Base-by-base conservation (phyloP, 2,888 invertebrate species). In the Eupeodes luniger region DNA sequence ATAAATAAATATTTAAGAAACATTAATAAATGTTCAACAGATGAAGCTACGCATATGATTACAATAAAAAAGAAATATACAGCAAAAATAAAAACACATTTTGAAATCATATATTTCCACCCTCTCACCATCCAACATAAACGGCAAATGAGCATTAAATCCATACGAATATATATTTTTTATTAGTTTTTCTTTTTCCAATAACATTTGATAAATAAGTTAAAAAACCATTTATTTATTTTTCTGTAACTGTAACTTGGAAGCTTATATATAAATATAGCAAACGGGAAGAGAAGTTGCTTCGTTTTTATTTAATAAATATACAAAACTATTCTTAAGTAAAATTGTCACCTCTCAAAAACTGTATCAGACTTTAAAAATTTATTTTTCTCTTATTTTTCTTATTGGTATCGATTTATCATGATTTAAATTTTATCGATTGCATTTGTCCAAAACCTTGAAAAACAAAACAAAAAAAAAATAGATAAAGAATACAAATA, bases 1-100 rank as follows among this genome's bases (percentile, higher is more conserved):
- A 85, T 61, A 69, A 12, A 55, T 47, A 64, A 84, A 74, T 72
- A 78, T 78, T 78, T 61, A 84, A 67, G 36, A 79, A 47, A 72
- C 11, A 57, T 27, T 59, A 49, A 62, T 47, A 61, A 80, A 77
- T 49, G 57, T 69, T 55, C 64, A 66, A 36, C 7, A 66, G 40
- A 66, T 76, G 53, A 34, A 70, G 27, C 14, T 59, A 49, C 49
- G 51, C 51, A 66, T 49, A 66, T 11, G 36, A 51, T 53, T 40
- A 64, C 27, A 75, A 40, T 7, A 40, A 40, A 9, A 36, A 40
- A 36, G 44, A 55, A 79, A 36, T 44, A 55, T 69, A 57, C 44
- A 78, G 74, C 57, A 69, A 70, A 81, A 78, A 57, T 69, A 67
- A 61, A 67, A 51, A 76, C n/a, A 75, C 16, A 75, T 66, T 67